Base-by-base conservation (phyloP, 2,113 vertebrate genomes). In the Hippocampus mohnikei region DNA sequence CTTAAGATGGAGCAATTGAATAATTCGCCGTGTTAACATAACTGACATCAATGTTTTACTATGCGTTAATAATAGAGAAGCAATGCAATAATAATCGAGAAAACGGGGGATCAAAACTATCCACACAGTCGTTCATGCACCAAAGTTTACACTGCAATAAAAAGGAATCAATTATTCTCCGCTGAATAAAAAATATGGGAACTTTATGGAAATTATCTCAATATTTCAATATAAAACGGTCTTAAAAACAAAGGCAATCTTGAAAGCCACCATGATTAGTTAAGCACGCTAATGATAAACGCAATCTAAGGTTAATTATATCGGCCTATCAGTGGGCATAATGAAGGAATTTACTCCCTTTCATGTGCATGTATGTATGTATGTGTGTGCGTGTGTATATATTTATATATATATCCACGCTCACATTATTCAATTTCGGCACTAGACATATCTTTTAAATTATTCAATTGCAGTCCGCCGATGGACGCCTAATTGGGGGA, bases 181-280 rank as follows among this genome's bases (percentile, higher is more conserved):
- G 83, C 76, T 79, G 84, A 88, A 89, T 80, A 87, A 91, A 84
- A 85, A 79, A 66, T 66, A 48, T 66, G 81, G 79, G 76, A 74
- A 88, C 81, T 89, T 90, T 91, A 91, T 92, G 87, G 80, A 91
- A 90, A 91, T 91, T 50, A 52, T 79, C 81, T 87, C 79, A 88
- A 87, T 88, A 90, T 91, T 91, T 90, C 90, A 87, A 91, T 86
- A 83, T 78, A 81, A 85, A 86, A 87, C 82, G 75, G 82, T 29
- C 13, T 77, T 78, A 83, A 88, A 88, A 90, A 88, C 85, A 85
- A 84, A 85, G 82, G 75, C 67, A 85, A 85, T 87, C 84, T 86
- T 85, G 75, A 87, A 91, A 89, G 81, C 79, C 85, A 91, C 84
- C 89, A 90, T 83, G 84, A 88, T 79, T 79, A 84, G 82, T 84